phyloP scores from a whole-genome alignment of 2,113 vertebrate species.

The Nothoprocta perdicaria region DNA sequence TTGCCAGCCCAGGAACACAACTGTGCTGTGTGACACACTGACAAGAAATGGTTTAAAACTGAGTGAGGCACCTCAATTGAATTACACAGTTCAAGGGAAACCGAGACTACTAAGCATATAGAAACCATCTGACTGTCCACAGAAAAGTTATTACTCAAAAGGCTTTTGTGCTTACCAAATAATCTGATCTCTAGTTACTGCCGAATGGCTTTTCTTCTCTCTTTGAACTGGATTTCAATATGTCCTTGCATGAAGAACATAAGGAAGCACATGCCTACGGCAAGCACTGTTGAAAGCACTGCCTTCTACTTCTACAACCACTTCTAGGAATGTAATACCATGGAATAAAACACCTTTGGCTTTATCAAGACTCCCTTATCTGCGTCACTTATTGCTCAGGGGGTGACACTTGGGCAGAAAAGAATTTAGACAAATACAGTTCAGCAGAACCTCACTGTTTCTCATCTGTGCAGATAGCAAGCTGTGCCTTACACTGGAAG shows the following conservation, averaged over 20 bases:
- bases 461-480: background rate
- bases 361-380: background rate
- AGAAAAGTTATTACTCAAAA: conserved; percentile 39
- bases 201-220: conserved; percentile 13
- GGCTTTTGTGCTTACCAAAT: conserved; percentile 19
- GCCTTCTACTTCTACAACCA: conserved; percentile 9
- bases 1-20: background rate
- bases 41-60: background rate
- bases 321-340: background rate
- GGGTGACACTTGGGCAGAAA: background rate
- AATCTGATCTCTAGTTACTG: conserved; percentile 50
- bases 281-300: conserved; percentile 18
- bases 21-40: background rate
- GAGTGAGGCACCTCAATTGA: background rate
- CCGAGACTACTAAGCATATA: background rate
- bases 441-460: background rate
- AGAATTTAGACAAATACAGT: background rate
- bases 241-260: conserved; percentile 23
- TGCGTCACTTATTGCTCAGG: background rate
- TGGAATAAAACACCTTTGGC: background rate
- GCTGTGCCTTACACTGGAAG: background rate
- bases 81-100: conserved; percentile 19
- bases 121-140: conserved; percentile 16
- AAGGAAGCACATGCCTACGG: background rate
- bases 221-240: conserved; percentile 54